Evolutionary conservation across 2,113 vertebrate genomes (phyloP), one percentile per base, ranked within the genome.

Genomic region (Trematocara nigrifrons): DNA sequence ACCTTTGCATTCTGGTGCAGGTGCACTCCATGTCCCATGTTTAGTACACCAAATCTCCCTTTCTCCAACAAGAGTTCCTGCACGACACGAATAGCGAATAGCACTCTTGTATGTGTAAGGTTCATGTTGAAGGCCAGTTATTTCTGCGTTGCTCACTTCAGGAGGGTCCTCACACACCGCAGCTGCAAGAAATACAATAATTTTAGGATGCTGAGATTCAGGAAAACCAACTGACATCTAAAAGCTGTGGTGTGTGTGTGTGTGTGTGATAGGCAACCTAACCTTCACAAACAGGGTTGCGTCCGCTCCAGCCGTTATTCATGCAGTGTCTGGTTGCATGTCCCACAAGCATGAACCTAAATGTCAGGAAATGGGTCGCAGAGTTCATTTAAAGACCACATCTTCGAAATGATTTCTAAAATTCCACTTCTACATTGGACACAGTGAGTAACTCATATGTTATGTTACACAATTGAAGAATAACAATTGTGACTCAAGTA

Each of bases 221-320:
- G 33, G 13, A 7, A 64, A 79, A 38, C 18, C 2, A 31, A 76
- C 10, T 33, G 20, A 2, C 47, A 52, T 1, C n/a, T 29, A 81
- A 42, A 11, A 6, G 22, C 51, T 2, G 3, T 18, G 4, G 18
- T 11, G 31, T n/a, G 18, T 11, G 31, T n/a, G 31, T 1, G 0
- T 45, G 13, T 22, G 22, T 12, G 76, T 9, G 2, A 22, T 12
- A 15, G 7, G 6, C 31, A 12, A 38, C 80, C 1, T 54, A 64
- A 97, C 96, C 94, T 91, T 97, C 94, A 93, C 96, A 96, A 3
- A 66, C 49, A 6, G 96, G 90, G 66, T 66, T 10, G 4, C 93
- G 94, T 53, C 94, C 93, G 1, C 96, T 94, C 96, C 96, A 97
- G 52, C 95, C 96, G 0, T 31, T 4, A 33, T 26, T 84, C 87